Base-by-base conservation (phyloP, 2,888 invertebrate species). In the Lampropteryx suffumata region DNA sequence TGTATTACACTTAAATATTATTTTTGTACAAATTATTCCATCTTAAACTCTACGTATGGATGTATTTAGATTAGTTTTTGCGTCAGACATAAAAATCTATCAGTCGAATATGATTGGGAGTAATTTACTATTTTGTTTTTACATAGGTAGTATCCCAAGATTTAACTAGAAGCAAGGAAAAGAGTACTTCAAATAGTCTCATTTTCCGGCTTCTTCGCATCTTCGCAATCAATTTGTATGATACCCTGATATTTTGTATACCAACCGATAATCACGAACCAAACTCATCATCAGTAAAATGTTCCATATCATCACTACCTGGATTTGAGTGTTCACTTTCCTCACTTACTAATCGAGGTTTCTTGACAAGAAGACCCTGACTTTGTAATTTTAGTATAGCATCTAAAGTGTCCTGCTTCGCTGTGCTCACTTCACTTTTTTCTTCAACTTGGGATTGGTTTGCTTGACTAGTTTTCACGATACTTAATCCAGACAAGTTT, bases 371-470 rank as follows among this genome's bases (percentile, higher is more conserved):
- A 7, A 90, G 71, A 41, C 90, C 90, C 56, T 86, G 86, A 64
- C 76, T 84, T 62, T 85, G 87, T 55, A 90, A 72, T 57, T 76
- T 88, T 64, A 88, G 79, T 63, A 90, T 80, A n/a, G 88, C 87
- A 46, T 83, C 82, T 65, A 89, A 67, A 21, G 89, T 77, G 59
- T 72, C 77, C 47, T 73, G 71, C 61, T 84, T 80, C 3, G 80
- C 65, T 33, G 75, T 59, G 64, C 56, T 78, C 21, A 69, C 59
- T 71, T 84, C 82, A 59, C 62, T 71, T 49, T 71, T 82, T 50
- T 85, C 82, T 64, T 84, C 82, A 12, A 79, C 67, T 41, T 79
- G 75, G 7, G 67, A 69, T 68, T 84, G 82, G 58, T 82, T 84
- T 1, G 71, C 64, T 66, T 77, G 77, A 73, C 71, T 77, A 59